phyloP scores from a whole-genome alignment of 2,888 invertebrate species.

The Nomada hirtipes region DNA sequence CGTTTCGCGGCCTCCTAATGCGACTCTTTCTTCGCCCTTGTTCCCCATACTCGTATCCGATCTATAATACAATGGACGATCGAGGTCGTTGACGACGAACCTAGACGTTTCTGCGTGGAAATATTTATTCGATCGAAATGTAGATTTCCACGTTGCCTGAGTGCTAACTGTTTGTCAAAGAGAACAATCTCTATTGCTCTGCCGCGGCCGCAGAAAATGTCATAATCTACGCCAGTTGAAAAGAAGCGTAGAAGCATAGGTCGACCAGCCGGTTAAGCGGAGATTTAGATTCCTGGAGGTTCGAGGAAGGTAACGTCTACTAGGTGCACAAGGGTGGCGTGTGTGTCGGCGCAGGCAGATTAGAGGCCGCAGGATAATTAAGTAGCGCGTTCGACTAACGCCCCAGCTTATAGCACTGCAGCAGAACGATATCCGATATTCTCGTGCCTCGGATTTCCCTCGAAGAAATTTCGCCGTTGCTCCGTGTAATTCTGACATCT shows the following conservation, averaged over 20 bases:
- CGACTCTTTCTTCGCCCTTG: constrained; percentile 18
- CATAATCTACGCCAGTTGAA: constrained; percentile 54
- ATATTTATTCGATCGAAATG: no score
- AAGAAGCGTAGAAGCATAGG: constrained; percentile 26
- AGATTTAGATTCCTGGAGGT: constrained; percentile 63
- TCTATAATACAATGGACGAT: neutral
- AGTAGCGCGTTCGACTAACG: constrained; percentile 83
- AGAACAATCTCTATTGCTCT: no score
- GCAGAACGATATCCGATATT: constrained; percentile 72
- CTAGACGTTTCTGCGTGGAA: neutral
- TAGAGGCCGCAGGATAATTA: constrained; percentile 83
- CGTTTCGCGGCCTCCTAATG: constrained; percentile 70
- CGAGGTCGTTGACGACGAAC: neutral
- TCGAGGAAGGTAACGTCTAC: constrained; percentile 50
- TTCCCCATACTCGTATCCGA: neutral
- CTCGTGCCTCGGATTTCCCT: constrained; percentile 72
- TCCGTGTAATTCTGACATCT: constrained; percentile 24
- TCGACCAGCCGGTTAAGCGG: constrained; percentile 57
- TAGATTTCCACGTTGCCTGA: no score
- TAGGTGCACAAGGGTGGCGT: constrained; percentile 74
- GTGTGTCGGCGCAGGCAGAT: constrained; percentile 82
- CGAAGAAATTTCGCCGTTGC: constrained; percentile 65
- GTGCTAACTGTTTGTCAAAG: no score
- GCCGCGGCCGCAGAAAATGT: constrained; percentile 21
- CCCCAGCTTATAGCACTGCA: constrained; percentile 68